Conservation (phyloP, 2,888 invertebrate genomes). For the Drosophila merina region DNA sequence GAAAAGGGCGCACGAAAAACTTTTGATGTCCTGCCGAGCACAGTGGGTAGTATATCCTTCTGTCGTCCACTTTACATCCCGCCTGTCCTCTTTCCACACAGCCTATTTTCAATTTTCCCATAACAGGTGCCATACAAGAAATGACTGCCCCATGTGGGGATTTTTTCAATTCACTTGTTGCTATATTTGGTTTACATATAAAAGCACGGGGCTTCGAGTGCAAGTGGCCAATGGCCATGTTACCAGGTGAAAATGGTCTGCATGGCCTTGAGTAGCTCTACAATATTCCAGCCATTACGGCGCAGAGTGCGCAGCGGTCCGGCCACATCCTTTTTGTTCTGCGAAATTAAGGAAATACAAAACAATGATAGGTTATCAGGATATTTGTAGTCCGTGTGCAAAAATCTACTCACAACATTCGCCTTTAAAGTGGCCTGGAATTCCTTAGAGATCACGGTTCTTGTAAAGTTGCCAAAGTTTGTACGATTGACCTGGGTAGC, state of each 20-base stretch:
- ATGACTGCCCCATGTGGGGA: constrained; percentile 7
- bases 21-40: constrained; percentile 30
- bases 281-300: constrained; percentile 66
- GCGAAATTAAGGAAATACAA: neutral
- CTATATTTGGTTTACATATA: constrained; percentile 46
- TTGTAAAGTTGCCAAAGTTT: constrained; percentile 61
- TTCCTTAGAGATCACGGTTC: constrained; percentile 37
- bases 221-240: neutral
- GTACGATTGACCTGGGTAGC: neutral
- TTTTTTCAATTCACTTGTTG: constrained; percentile 39
- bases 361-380: too few relatives aligned
- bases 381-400: too few relatives aligned
- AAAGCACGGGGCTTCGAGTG: neutral
- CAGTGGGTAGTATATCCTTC: constrained; percentile 4
- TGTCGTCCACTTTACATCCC: neutral
- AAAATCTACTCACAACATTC: constrained; percentile 55
- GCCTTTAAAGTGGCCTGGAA: constrained; percentile 54
- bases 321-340: constrained; percentile 55
- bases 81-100: neutral
- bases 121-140: constrained; percentile 14
- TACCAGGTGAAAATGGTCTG: constrained; percentile 60
- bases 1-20: constrained; percentile 11
- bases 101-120: neutral
- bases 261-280: constrained; percentile 41
- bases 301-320: constrained; percentile 55